Evolutionary conservation across 2,113 vertebrate genomes (phyloP).

Genomic region (Thermophis baileyi): DNA sequence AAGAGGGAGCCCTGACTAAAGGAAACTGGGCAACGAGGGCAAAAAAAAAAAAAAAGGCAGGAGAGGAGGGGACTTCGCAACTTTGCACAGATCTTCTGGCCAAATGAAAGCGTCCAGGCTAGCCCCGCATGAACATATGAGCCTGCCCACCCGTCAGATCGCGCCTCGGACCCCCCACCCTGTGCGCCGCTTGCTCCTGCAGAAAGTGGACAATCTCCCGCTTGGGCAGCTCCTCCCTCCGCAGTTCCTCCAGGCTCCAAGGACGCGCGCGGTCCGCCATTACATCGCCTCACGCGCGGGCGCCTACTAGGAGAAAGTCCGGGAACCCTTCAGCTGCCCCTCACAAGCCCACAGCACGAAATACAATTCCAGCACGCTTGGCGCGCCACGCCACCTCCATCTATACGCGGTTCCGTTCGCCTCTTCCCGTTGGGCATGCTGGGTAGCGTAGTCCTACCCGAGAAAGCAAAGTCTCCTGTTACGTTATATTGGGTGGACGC

Average conservation of each 20-base stretch:
- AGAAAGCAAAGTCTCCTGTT: not conserved
- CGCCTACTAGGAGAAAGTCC: not conserved
- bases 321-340: not conserved
- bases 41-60: not conserved
- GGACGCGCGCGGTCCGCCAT: conserved; percentile 73
- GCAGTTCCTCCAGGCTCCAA: conserved; percentile 88
- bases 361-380: not conserved
- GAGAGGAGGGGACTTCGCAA: accelerated
- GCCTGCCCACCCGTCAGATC: not conserved
- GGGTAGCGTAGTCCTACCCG: not conserved
- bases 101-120: not conserved
- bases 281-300: not conserved
- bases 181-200: conserved; percentile 86
- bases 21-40: not conserved
- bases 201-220: conserved; percentile 92
- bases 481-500: not conserved
- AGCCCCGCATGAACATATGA: not conserved
- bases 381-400: not conserved
- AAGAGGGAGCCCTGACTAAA: not conserved
- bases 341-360: not conserved
- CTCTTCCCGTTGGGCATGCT: not conserved
- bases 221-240: conserved; percentile 87
- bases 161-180: conserved; percentile 67
- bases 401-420: not conserved
- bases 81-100: not conserved